Percentiles rank a stretch among this genome's conserved stretches.
phyloP scores from a whole-genome alignment of 2,888 invertebrate species.

The Ennomos fuscantarius region DNA sequence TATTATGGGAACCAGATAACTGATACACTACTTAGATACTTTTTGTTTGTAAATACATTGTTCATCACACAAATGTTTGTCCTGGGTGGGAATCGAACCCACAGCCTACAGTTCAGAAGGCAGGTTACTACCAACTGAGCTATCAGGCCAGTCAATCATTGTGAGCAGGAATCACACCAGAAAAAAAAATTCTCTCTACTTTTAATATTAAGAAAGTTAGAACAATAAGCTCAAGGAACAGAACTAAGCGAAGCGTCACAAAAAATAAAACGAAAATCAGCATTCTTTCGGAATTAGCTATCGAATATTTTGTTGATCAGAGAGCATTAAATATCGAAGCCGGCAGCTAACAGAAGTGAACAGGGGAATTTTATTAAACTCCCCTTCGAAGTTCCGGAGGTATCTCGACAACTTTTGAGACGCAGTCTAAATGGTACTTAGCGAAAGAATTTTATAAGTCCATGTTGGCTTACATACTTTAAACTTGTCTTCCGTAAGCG shows the following conservation, averaged over 20 bases:
- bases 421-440: conserved; percentile 50
- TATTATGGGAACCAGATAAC: too few relatives aligned
- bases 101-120: too few relatives aligned
- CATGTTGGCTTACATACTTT: conserved; percentile 41
- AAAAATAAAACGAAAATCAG: not conserved
- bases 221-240: not conserved
- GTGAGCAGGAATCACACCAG: too few relatives aligned
- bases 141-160: too few relatives aligned
- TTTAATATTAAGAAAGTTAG: too few relatives aligned
- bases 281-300: conserved; percentile 12
- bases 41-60: too few relatives aligned
- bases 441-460: conserved; percentile 56
- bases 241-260: conserved; percentile 5
- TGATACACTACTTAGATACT: too few relatives aligned
- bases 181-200: too few relatives aligned
- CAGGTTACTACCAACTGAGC: too few relatives aligned
- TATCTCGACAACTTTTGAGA: conserved; percentile 61
- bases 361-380: conserved; percentile 66
- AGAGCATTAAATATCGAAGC: conserved; percentile 28
- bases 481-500: conserved; percentile 19
- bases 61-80: too few relatives aligned
- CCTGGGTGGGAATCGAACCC: too few relatives aligned
- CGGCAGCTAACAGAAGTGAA: conserved; percentile 27
- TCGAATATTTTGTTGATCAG: conserved; percentile 27
- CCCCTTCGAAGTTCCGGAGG: conserved; percentile 56